Base-by-base conservation (phyloP, 2,888 invertebrate species). In the Aspidapion aeneum region DNA sequence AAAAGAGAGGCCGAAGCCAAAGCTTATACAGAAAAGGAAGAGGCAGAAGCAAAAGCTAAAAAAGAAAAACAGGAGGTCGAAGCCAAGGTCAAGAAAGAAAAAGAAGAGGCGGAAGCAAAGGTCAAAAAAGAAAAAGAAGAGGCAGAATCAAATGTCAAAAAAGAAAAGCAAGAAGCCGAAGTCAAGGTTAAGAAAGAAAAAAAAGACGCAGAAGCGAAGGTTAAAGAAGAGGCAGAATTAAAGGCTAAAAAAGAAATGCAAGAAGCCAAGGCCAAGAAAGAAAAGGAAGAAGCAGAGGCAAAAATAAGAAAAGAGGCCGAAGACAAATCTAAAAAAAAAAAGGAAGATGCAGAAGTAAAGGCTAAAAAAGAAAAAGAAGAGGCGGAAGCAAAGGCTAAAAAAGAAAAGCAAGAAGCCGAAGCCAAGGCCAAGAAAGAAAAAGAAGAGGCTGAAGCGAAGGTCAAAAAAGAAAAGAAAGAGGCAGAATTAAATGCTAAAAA, bases 191-290 rank as follows among this genome's bases (percentile, higher is more conserved):
- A 52, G n/a, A 57, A 22, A 3, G 21, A 21, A n/a, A 48, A 12
- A 35, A 16, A 52, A 52, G 54, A 52, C 17, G 18, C n/a, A 9
- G 19, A 56, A 56, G n/a, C 50, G 5, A 48, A 58, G 49, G 5
- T 49, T 35, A 65, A 60, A 51, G 63, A 66, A 50, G 62, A 66
- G 51, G 61, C 59, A 7, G 66, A 71, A 55, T 21, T 57, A 56
- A 61, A 67, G 67, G 56, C 74, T 66, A 66, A 77, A 77, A 66
- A 78, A 77, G 35, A 35, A 7, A 35, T 12, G 12, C 5, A 35
- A 35, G 72, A 80, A 75, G 70, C 77, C 76, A 55, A 79, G 77
- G 68, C 79, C 76, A 60, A 64, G 60, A 35, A 63, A 19, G 61
- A 62, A 58, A 66, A 60, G 48, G 62, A 65, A 48, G 55, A 61